Conservation (phyloP, 2,797 vertebrate genomes). For the Hozukius guyotensis region DNA sequence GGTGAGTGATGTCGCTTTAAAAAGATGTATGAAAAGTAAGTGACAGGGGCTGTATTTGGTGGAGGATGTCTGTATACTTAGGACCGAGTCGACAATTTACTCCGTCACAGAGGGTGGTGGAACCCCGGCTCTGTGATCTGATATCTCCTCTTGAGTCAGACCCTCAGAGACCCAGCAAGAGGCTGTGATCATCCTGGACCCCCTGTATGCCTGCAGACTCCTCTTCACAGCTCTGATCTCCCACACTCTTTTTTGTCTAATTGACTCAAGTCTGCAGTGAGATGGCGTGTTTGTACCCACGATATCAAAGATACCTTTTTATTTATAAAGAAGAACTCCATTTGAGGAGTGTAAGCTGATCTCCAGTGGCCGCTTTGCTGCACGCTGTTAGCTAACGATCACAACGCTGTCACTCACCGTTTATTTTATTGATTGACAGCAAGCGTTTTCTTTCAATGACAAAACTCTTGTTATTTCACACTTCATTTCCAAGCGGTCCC, state of each 20-base stretch:
- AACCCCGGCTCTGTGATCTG: slow-evolving; percentile 31
- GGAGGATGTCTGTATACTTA: slow-evolving; percentile 10
- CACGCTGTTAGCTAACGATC: background rate
- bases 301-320: slow-evolving; percentile 19
- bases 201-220: slow-evolving; percentile 4
- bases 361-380: background rate
- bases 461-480: slow-evolving; percentile 8
- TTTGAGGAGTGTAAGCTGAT: background rate
- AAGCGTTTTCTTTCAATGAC: background rate
- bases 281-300: background rate
- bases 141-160: slow-evolving; percentile 29
- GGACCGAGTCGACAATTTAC: slow-evolving; percentile 22
- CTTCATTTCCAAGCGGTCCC: background rate
- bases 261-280: slow-evolving; percentile 12
- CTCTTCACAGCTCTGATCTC: slow-evolving; percentile 22
- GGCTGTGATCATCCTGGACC: slow-evolving; percentile 50
- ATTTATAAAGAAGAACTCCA: background rate
- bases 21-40: slow-evolving; percentile 12
- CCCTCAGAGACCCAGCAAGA: slow-evolving; percentile 34
- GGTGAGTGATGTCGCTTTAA: slow-evolving; percentile 12
- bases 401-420: background rate
- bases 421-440: slow-evolving; percentile 8
- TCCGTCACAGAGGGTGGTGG: background rate
- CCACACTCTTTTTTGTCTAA: slow-evolving; percentile 11
- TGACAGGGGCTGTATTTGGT: slow-evolving; percentile 4